Base-by-base conservation (phyloP, 2,797 vertebrate species). In the Artibeus lituratus region DNA sequence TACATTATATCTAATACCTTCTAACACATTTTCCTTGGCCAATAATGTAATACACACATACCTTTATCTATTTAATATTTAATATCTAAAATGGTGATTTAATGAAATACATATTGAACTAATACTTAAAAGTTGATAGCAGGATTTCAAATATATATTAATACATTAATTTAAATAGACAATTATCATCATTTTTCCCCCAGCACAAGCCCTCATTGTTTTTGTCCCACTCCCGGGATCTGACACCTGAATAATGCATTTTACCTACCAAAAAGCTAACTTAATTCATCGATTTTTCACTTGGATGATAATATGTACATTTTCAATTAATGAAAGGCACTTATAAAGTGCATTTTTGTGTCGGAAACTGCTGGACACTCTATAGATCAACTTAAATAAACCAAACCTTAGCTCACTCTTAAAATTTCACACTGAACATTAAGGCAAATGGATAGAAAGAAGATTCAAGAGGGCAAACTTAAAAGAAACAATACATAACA, bases 341-440 rank as follows among this genome's bases (percentile, higher is more conserved):
- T 94, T 87, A 87, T 88, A 95, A 95, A 95, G 89, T 94, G 88
- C 44, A 92, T 93, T 96, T 82, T 86, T 94, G 62, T 88, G 67
- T 73, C 47, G 29, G 80, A n/a, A 83, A 81, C 59, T 92, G 39
- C 55, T 73, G 42, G 69, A 59, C 26, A 74, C 26, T 49, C 15
- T 62, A 24, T 59, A 19, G 85, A 94, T 93, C 62, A 76, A 86
- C 92, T 94, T 62, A 94, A 95, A 94, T 83, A 90, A 86, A 76
- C 32, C 26, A 87, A 97, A 67, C 24, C 32, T 51, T 73, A 85
- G 44, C 39, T 92, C 22, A 70, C 11, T 82, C 82, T 95, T 65
- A 82, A 94, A 91, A 86, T 73, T 97, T 95, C 82, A 87, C 35
- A 10, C 21, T 78, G 42, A 91, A 90, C 42, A 73, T 90, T 87